Evolutionary conservation across 2,888 invertebrate genomes (phyloP).

Genomic region (Epirrhoe alternata): DNA sequence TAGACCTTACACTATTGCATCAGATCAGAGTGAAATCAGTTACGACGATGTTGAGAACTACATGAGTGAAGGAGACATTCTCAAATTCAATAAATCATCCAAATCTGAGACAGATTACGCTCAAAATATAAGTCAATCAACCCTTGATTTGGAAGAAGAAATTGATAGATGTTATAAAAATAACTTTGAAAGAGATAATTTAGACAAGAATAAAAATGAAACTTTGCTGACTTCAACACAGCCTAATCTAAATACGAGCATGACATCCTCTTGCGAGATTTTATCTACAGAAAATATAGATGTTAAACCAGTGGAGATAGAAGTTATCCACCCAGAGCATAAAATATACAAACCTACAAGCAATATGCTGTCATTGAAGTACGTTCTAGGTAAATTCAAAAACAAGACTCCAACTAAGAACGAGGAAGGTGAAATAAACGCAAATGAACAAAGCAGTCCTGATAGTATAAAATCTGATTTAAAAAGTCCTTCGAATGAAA

Average conservation of each 20-base stretch:
- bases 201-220: constrained; percentile 72
- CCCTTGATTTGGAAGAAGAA: constrained; percentile 80
- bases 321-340: constrained; percentile 90
- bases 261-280: constrained; percentile 84
- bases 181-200: constrained; percentile 70
- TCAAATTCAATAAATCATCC: constrained; percentile 73
- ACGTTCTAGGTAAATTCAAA: constrained; percentile 84
- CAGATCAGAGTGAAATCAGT: constrained; percentile 88
- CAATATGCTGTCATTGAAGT: constrained; percentile 83
- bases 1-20: constrained; percentile 89
- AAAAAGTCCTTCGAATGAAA: constrained; percentile 75
- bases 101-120: constrained; percentile 66
- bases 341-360: constrained; percentile 90
- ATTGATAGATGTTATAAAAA: constrained; percentile 81
- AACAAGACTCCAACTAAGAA: constrained; percentile 72
- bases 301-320: constrained; percentile 73
- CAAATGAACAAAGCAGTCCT: constrained; percentile 72
- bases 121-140: constrained; percentile 79
- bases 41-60: constrained; percentile 88
- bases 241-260: constrained; percentile 80
- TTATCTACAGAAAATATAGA: constrained; percentile 74
- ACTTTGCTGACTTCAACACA: constrained; percentile 66
- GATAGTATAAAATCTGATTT: constrained; percentile 66
- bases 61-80: constrained; percentile 75
- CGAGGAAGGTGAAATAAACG: constrained; percentile 73